Evolutionary conservation across 2,888 invertebrate species (phyloP).

Genomic region (Cancer borealis): DNA sequence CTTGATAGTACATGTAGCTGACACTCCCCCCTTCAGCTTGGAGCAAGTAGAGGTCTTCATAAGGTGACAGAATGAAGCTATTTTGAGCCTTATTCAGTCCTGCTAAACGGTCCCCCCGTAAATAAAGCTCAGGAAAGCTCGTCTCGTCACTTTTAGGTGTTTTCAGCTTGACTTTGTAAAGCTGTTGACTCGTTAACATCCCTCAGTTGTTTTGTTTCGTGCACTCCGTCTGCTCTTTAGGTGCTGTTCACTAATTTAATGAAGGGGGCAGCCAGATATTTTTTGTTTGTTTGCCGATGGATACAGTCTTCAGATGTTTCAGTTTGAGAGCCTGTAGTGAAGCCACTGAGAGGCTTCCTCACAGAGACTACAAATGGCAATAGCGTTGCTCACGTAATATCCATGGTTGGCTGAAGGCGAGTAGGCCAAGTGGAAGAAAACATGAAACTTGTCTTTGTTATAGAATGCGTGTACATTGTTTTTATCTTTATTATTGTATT

Average conservation of each 20-base stretch:
- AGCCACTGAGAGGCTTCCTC: slow-evolving; percentile 44
- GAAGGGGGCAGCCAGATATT: slow-evolving; percentile 66
- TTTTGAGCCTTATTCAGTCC: slow-evolving; percentile 67
- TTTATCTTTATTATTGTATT: slow-evolving; percentile 72
- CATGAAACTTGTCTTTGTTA: slow-evolving; percentile 70
- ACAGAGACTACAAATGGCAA: slow-evolving; percentile 67
- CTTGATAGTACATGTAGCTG: slow-evolving; percentile 72
- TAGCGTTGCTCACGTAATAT: slow-evolving; percentile 72
- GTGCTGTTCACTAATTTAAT: slow-evolving; percentile 72
- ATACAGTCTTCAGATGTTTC: slow-evolving; percentile 53
- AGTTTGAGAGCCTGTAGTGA: slow-evolving; percentile 65
- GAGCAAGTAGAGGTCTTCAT: slow-evolving; percentile 71
- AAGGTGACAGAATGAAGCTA: slow-evolving; percentile 68
- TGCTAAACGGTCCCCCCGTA: slow-evolving; percentile 53
- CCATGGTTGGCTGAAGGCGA: slow-evolving; percentile 71
- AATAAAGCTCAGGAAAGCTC: slow-evolving; percentile 69
- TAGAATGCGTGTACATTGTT: slow-evolving; percentile 75
- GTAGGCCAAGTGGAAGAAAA: slow-evolving; percentile 60
- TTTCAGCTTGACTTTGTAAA: slow-evolving; percentile 68
- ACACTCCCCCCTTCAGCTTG: slow-evolving; percentile 73
- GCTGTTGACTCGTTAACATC: slow-evolving; percentile 68
- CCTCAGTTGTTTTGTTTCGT: slow-evolving; percentile 65
- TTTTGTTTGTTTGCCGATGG: slow-evolving; percentile 54
- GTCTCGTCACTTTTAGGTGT: slow-evolving; percentile 61
- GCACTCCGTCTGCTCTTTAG: slow-evolving; percentile 71